Evolutionary conservation across 2,888 invertebrate genomes (phyloP).

Genomic region (Drosophila melanosoma): DNA sequence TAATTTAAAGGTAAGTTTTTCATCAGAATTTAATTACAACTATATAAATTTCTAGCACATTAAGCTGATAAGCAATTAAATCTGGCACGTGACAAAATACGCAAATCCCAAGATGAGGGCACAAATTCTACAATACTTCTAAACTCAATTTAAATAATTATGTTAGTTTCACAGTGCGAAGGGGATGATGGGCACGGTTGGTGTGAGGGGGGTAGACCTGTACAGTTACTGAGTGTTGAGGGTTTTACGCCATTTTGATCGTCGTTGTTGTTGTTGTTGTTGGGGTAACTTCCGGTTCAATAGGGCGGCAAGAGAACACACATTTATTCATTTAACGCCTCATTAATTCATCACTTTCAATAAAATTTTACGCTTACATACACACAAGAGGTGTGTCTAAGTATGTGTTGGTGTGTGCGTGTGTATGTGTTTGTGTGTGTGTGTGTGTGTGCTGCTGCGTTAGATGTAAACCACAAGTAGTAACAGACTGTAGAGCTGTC

Average conservation of each 20-base stretch:
- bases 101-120: constrained; percentile 1
- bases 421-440: constrained; percentile 24
- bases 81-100: constrained; percentile 14
- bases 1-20: constrained; percentile 29
- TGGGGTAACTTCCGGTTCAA: constrained; percentile 78
- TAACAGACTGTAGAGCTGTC: constrained; percentile 22
- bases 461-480: constrained; percentile 53
- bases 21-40: not conserved
- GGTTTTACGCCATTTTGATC: constrained; percentile 38
- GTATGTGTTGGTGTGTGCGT: constrained; percentile 33
- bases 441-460: constrained; percentile 34
- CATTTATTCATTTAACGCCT: constrained; percentile 81
- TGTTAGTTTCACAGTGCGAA: constrained; percentile 39
- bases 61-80: not conserved
- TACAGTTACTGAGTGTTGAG: not conserved
- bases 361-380: constrained; percentile 79
- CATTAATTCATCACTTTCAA: constrained; percentile 82
- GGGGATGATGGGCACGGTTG: not conserved
- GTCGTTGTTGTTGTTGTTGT: constrained; percentile 40
- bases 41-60: not conserved
- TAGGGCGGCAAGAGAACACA: constrained; percentile 80
- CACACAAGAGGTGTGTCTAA: constrained; percentile 33
- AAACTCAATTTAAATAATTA: constrained; percentile 37
- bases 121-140: constrained; percentile 3
- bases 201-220: not conserved